Evolutionary conservation across 2,888 invertebrate genomes (phyloP).

Genomic region (Sinodicranocentrus sp.): DNA sequence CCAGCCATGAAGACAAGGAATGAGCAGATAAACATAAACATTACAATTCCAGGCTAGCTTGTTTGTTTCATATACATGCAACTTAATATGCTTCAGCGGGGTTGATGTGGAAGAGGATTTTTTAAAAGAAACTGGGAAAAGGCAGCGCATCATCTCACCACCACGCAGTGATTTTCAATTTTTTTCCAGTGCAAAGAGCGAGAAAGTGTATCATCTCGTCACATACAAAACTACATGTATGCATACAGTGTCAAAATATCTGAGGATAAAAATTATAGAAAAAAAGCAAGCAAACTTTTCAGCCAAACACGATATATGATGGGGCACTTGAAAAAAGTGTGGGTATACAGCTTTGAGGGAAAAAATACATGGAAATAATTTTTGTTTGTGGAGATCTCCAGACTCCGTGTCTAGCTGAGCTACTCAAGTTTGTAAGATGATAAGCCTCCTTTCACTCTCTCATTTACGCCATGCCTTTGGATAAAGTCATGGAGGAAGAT

Average conservation of each 20-base stretch:
- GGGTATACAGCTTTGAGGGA: constrained; percentile 2
- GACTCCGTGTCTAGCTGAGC: too few relatives aligned
- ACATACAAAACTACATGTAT: constrained; percentile 40
- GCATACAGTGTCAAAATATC: constrained; percentile 47
- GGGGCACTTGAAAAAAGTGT: constrained; percentile 1
- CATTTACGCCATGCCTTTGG: neutral
- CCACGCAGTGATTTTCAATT: constrained; percentile 1
- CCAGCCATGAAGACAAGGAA: neutral
- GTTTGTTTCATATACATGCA: neutral
- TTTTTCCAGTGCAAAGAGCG: constrained; percentile 22
- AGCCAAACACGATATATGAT: too few relatives aligned
- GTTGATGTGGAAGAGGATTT: neutral
- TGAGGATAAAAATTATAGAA: constrained; percentile 24
- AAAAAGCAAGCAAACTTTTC: too few relatives aligned
- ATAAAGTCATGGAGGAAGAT: constrained; percentile 14
- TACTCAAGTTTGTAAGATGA: too few relatives aligned
- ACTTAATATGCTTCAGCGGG: neutral
- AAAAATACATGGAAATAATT: neutral
- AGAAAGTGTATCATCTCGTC: constrained; percentile 37
- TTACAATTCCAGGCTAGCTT: neutral
- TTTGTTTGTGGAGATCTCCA: too few relatives aligned
- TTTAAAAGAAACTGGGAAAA: neutral
- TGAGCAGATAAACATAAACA: constrained; percentile 7
- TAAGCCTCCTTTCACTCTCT: constrained; percentile 17
- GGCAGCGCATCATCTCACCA: constrained; percentile 1